Evolutionary conservation across 2,797 vertebrate species (phyloP).

Genomic region (Anguilla marmorata): DNA sequence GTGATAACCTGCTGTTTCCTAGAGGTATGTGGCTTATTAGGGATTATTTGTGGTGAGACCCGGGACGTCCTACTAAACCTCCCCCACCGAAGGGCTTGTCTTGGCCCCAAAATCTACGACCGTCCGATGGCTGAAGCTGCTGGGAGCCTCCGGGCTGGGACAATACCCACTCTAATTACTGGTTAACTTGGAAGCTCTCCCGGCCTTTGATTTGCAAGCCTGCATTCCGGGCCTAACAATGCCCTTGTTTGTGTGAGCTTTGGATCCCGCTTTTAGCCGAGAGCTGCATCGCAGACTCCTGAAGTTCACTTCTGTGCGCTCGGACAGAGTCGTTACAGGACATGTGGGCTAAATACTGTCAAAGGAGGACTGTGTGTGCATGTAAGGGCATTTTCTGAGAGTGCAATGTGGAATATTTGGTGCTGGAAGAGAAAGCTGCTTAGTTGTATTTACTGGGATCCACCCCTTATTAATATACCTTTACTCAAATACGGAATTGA

Average conservation of each 20-base stretch:
- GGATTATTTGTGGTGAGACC: slow-evolving; percentile 32
- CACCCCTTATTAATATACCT: background rate
- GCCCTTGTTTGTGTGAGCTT: slow-evolving; percentile 32
- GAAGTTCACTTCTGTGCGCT: background rate
- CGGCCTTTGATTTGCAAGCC: slow-evolving; percentile 50
- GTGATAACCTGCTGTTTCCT: slow-evolving; percentile 3
- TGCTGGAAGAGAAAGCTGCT: background rate
- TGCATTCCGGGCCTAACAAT: slow-evolving; percentile 41
- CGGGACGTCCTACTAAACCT: slow-evolving; percentile 4
- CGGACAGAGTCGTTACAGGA: background rate
- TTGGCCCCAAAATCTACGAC: slow-evolving; percentile 26
- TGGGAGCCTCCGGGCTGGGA: slow-evolving; percentile 35
- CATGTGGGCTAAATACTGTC: background rate
- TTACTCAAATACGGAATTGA: background rate
- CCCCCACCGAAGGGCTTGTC: background rate
- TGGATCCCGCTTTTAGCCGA: slow-evolving; percentile 7
- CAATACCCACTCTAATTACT: slow-evolving; percentile 50
- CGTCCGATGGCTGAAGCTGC: background rate
- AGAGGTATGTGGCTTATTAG: slow-evolving; percentile 26
- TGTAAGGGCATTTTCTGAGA: no score
- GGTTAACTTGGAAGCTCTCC: slow-evolving; percentile 53
- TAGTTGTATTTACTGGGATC: background rate
- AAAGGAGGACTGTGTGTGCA: background rate
- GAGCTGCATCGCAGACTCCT: slow-evolving; percentile 4
- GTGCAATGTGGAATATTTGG: background rate